A percentile compares a stretch with the other conserved stretches of the same genome.
Conservation (phyloP, 2,113 vertebrate species). For the Bufo gargarizans region DNA sequence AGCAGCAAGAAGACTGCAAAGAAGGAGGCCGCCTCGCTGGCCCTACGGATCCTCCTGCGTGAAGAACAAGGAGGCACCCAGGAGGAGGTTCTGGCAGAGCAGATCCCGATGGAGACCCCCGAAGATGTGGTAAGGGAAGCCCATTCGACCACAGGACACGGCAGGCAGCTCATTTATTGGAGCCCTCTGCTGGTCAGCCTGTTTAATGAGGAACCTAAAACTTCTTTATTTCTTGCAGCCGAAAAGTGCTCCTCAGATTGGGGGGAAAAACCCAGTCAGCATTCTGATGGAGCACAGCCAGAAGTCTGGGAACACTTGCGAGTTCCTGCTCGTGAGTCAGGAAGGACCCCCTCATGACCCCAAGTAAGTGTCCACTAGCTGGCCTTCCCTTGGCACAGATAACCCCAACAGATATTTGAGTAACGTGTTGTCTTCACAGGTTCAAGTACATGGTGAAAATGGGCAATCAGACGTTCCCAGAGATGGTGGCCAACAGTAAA, state of each 20-base stretch:
- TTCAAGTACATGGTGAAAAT: conserved; percentile 93
- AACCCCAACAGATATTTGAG: no score
- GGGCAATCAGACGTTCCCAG: conserved; percentile 82
- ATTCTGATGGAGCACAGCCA: conserved; percentile 92
- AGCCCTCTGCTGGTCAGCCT: neutral
- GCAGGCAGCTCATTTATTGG: neutral
- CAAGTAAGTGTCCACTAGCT: conserved; percentile 73
- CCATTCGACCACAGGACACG: no score
- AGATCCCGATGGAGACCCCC: accelerated
- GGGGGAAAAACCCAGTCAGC: conserved; percentile 91
- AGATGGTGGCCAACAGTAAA: conserved; percentile 91
- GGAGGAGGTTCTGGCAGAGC: neutral
- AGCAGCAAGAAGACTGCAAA: conserved; percentile 94
- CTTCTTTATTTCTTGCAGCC: neutral
- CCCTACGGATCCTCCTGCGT: conserved; percentile 79
- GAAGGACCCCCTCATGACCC: conserved; percentile 94
- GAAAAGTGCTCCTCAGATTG: conserved; percentile 68
- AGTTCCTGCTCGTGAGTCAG: conserved; percentile 89
- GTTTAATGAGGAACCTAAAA: neutral
- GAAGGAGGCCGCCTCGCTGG: conserved; percentile 88
- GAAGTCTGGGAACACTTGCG: conserved; percentile 83
- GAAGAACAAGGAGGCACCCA: conserved; percentile 71
- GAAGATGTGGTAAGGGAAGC: conserved; percentile 55
- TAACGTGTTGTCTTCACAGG: conserved; percentile 66
- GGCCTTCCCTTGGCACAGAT: no score